Evolutionary conservation across 2,113 vertebrate genomes (phyloP).

Genomic region (Anhinga rufa): DNA sequence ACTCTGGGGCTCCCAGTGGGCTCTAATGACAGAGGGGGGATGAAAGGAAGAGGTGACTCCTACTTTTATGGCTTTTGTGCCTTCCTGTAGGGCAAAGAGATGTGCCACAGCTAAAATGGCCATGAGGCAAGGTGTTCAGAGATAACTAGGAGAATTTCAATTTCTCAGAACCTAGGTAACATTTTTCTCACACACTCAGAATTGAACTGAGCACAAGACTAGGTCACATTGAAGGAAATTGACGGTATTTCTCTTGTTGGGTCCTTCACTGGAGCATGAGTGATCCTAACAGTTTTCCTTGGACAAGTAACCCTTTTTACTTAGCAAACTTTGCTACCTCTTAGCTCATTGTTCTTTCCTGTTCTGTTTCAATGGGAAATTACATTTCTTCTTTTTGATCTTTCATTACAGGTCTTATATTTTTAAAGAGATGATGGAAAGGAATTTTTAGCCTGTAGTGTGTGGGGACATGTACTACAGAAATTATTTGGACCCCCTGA

Average conservation of each 20-base stretch:
- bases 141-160: not conserved
- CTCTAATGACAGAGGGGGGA: not conserved
- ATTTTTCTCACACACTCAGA: not conserved
- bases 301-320: not conserved
- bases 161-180: not conserved
- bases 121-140: not conserved
- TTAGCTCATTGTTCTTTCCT: not conserved
- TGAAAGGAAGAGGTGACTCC: not conserved
- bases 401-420: not conserved
- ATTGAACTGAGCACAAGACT: not conserved
- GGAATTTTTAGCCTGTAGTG: not conserved
- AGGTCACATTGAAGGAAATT: not conserved
- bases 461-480: not conserved
- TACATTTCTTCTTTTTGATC: not conserved
- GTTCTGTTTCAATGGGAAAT: not conserved
- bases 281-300: not conserved
- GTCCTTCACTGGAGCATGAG: not conserved
- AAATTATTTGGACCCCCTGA: not conserved
- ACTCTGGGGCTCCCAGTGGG: not conserved
- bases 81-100: not conserved
- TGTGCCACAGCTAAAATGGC: not conserved
- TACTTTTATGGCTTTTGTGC: not conserved
- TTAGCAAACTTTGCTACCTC: not conserved
- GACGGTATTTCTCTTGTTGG: not conserved
- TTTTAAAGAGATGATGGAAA: not conserved